Conservation (phyloP, 2,113 vertebrate species). For the Diphyllodes magnificus region DNA sequence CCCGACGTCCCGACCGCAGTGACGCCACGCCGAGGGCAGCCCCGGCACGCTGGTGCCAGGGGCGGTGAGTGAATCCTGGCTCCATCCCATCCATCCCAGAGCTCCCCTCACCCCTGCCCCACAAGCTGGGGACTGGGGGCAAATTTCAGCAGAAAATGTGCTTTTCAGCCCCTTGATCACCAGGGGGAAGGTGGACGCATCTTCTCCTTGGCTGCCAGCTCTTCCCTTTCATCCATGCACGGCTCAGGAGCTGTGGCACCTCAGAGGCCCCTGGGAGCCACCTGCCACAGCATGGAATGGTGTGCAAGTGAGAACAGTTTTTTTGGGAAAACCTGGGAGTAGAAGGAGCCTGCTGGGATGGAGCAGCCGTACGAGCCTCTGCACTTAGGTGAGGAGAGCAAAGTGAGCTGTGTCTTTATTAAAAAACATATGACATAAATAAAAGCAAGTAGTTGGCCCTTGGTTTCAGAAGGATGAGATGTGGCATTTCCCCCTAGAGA, state of each 20-base stretch:
- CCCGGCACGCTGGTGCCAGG: neutral
- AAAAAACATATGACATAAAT: neutral
- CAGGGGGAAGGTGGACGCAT: neutral
- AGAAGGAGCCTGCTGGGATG: neutral
- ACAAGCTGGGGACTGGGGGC: accelerated
- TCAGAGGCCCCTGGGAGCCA: neutral
- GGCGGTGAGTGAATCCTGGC: neutral
- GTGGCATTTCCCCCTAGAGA: neutral
- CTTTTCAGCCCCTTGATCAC: accelerated
- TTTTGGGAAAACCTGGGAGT: neutral
- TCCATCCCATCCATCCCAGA: neutral
- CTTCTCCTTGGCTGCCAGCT: neutral
- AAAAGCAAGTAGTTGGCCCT: neutral
- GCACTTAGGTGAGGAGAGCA: accelerated
- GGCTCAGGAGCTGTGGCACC: neutral
- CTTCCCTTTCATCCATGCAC: accelerated
- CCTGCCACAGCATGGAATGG: neutral
- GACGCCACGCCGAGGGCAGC: neutral
- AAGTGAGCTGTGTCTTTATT: neutral
- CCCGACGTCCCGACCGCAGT: neutral
- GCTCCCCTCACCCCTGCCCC: neutral
- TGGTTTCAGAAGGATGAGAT: neutral
- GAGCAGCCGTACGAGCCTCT: neutral
- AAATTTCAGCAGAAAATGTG: neutral
- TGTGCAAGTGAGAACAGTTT: accelerated